Base-by-base conservation (phyloP, 1,140 invertebrate species). In the Anadara kagoshimensis region DNA sequence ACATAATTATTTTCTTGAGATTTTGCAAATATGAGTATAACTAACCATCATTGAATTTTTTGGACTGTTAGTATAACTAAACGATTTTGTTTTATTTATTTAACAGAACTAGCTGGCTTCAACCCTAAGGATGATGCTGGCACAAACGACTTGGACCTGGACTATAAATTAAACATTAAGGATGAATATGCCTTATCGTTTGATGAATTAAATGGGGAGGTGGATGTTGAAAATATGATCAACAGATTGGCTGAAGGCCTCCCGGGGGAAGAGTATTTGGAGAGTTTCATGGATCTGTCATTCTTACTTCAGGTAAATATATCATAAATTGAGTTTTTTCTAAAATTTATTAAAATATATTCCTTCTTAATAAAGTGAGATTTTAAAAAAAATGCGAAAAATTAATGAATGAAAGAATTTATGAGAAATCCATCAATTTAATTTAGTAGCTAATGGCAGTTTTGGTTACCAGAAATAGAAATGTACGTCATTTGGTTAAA, bases 231-330 rank as follows among this genome's bases (percentile, higher is more conserved):
- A 18, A 74, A 66, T 41, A 49, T 75, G 43, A 45, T 64, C 7
- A 63, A 62, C 2, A 45, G 47, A 43, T 36, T 69, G 45, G 58
- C 59, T n/a, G 26, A 61, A 20, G 41, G 49, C 53, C 75, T 75
- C 12, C 58, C 77, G 20, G 79, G 53, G 1, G 76, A 81, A 26
- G 81, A 72, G 29, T 80, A 77, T 59, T 67, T 84, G 65, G 78
- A 84, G 56, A 80, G 75, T 61, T 83, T 83, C 67, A 70, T 81
- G 29, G 79, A 84, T 67, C 67, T 84, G 29, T 75, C 81, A 51
- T 74, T 80, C 69, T 57, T 80, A 41, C 45, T 54, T 26, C 69
- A 62, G 69, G 79, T 81, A 36, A 65, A 71, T 75, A 45, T 22
- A 67, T 16, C 8, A 59, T 10, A 11, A 29, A 12, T 47, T 47